Evolutionary conservation across 2,113 vertebrate species (phyloP).

Genomic region (Bubalus kerabau): DNA sequence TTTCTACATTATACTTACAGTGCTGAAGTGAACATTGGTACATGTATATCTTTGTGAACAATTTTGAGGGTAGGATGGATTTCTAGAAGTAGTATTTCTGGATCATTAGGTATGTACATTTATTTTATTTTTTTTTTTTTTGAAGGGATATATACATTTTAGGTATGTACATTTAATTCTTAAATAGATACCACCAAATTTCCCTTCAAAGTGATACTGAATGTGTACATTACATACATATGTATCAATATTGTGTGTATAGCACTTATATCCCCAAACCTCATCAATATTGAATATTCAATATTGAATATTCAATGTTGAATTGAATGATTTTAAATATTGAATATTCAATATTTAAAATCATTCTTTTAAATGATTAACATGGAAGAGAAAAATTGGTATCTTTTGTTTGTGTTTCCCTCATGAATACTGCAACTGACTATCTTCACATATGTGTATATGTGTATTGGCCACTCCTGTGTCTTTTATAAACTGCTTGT

Average conservation of each 20-base stretch:
- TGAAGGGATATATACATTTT: too few species aligned
- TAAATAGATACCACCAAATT: background rate
- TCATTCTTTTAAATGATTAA: background rate
- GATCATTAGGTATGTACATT: background rate
- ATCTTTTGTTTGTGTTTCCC: background rate
- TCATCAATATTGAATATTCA: background rate
- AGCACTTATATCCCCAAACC: background rate
- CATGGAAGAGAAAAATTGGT: background rate
- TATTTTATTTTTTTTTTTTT: background rate
- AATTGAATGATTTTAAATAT: background rate
- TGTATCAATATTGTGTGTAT: background rate
- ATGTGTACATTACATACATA: background rate
- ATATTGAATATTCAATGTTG: background rate
- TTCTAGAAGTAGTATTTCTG: background rate
- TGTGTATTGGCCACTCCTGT: too few species aligned
- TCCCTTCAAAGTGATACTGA: background rate
- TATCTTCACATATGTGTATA: background rate
- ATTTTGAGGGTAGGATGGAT: background rate
- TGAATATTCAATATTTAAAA: background rate
- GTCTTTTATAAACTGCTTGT: background rate
- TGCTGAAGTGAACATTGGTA: too few species aligned
- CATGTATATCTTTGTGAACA: background rate
- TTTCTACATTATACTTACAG: accelerated
- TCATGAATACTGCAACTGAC: background rate
- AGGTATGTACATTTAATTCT: background rate